These are phyloP conservation scores for Gymnogyps californianus DNA, from an alignment of 2,113 vertebrate genomes.

Conservation along the genomic window DNA sequence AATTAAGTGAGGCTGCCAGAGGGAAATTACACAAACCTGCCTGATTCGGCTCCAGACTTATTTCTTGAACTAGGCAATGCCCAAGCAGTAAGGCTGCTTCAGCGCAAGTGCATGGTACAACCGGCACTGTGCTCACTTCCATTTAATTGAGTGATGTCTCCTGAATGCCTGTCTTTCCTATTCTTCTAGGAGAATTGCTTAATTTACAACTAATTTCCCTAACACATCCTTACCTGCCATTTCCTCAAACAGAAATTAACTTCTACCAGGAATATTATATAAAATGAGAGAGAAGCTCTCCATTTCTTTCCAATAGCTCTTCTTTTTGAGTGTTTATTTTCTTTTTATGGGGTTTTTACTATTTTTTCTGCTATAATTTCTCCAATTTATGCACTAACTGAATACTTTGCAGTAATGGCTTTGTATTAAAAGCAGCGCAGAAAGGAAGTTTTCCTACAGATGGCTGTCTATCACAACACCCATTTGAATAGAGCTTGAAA, in stretches of 20 bases:
- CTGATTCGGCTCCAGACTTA: not conserved
- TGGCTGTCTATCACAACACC: not conserved
- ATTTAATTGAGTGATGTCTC: not conserved
- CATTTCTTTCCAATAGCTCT: not conserved
- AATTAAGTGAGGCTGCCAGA: not conserved
- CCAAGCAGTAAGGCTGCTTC: not conserved
- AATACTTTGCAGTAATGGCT: not conserved
- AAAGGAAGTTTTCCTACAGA: not conserved
- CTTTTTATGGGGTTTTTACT: not conserved
- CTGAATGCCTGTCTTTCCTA: not conserved
- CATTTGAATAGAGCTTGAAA: not conserved
- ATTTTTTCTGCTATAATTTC: not conserved
- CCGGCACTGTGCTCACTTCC: not conserved
- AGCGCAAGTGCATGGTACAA: accelerated
- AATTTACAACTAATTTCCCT: not conserved
- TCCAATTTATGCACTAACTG: not conserved
- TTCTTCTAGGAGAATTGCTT: not conserved
- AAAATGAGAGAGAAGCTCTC: not conserved
- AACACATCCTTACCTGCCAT: not conserved
- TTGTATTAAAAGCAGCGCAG: not conserved
- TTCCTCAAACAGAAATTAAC: not conserved
- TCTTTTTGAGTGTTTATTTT: not conserved
- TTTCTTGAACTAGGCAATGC: not conserved
- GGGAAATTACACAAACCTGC: not conserved
- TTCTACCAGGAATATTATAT: not conserved